Evolutionary conservation across 2,888 invertebrate genomes (phyloP), one percentile per base, ranked within the genome.

Genomic region (Tethea ocularis): DNA sequence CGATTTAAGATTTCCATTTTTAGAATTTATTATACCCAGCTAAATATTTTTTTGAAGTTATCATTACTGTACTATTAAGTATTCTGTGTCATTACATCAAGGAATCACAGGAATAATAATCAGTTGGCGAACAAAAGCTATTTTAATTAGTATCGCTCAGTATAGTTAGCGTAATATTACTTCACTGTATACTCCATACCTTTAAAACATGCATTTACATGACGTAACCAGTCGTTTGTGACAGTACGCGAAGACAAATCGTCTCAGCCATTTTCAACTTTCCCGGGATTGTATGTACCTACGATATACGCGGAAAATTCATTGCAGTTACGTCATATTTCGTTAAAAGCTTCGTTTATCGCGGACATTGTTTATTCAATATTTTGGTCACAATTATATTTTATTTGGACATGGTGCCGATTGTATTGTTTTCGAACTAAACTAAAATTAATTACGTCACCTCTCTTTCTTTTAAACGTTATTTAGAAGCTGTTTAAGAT

Each of bases 211-310:
- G 64, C 64, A 66, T 78, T 78, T 73, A 75, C 70, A 77, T 77
- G 81, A 80, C 73, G 61, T 56, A 64, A 69, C 68, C 77, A 78
- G 72, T 76, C 72, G 70, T 66, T 73, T 71, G 63, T 77, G 84
- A 82, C 82, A 84, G 78, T 74, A 66, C 59, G 52, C 54, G 67
- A 77, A 82, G 83, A 84, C 79, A 82, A 83, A 82, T 84, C 74
- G 80, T 74, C 68, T 69, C 56, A 67, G 67, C 60, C 67, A 67
- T 67, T 68, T 67, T 72, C 70, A 73, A 77, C 70, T 78, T 80
- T 63, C 56, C 67, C 58, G 62, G 70, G 26, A 73, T 68, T 68
- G 66, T 71, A 63, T n/a, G n/a, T n/a, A n/a, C n/a, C n/a, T n/a
- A n/a, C n/a, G n/a, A n/a, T 56, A 57, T 58, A 53, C 56, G 53